Evolutionary conservation across 92 coral and sea anemone species (phyloP).

Genomic region (Epizoanthus illoricatus): DNA sequence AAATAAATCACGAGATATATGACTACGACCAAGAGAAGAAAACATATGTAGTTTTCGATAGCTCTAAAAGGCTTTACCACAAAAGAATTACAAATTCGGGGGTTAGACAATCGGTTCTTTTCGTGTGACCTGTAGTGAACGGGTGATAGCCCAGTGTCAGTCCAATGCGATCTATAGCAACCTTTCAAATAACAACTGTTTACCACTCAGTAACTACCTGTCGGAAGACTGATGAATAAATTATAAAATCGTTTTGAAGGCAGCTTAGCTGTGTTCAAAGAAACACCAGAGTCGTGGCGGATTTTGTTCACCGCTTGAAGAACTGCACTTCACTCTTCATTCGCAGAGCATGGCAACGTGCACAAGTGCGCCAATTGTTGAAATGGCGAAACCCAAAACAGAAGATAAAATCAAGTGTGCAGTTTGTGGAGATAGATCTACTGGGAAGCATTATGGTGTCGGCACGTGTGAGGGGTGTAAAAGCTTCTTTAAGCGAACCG

Average conservation of each 20-base stretch:
- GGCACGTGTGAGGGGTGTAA: conserved; percentile 92
- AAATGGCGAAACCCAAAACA: conserved; percentile 47
- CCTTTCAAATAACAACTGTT: conserved; percentile 7
- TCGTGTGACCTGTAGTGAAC: conserved; percentile 36
- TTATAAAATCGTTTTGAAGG: conserved; percentile 32
- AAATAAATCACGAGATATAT: neutral
- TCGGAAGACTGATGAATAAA: conserved; percentile 1
- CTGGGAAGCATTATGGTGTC: conserved; percentile 89
- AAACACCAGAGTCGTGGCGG: neutral
- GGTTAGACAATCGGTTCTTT: neutral
- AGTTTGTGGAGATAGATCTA: conserved; percentile 85
- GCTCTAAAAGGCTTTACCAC: neutral
- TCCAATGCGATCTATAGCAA: conserved; percentile 34
- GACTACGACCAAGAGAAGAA: neutral
- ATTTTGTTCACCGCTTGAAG: conserved; percentile 19
- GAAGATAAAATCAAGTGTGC: conserved; percentile 83
- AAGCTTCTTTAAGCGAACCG: conserved; percentile 89
- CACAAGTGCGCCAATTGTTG: conserved; percentile 52
- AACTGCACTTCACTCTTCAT: neutral
- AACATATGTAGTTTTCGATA: neutral
- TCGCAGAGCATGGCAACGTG: conserved; percentile 48
- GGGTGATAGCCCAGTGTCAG: conserved; percentile 40
- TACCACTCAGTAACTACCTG: conserved; percentile 27
- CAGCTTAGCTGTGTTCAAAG: conserved; percentile 15
- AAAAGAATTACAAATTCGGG: conserved; percentile 13